Percentiles rank a stretch among this genome's conserved stretches.
Evolutionary conservation across 2,797 vertebrate species (phyloP).

Genomic region (Gymnothorax javanicus): DNA sequence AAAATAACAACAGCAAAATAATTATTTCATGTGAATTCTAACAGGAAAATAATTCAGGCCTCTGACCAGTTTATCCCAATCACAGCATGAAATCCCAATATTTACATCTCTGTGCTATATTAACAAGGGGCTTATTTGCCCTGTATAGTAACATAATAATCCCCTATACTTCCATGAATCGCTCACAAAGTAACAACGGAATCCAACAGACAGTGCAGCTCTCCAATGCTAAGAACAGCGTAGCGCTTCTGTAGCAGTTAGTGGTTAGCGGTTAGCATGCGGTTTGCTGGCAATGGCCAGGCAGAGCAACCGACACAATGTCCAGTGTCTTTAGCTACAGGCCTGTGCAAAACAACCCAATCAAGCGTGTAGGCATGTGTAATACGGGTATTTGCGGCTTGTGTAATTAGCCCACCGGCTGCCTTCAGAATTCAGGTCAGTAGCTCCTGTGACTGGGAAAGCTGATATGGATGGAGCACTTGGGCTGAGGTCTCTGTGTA

Average conservation of each 20-base stretch:
- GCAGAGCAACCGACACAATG: neutral
- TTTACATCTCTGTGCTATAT: too few relatives aligned
- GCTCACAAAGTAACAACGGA: neutral
- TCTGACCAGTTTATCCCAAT: too few relatives aligned
- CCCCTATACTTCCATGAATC: too few relatives aligned
- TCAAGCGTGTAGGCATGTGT: neutral
- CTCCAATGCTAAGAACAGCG: neutral
- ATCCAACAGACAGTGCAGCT: neutral
- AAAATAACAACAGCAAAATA: too few relatives aligned
- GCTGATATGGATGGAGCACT: neutral
- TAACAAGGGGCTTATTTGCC: too few relatives aligned
- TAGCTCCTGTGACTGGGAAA: constrained; percentile 64
- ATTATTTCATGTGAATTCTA: too few relatives aligned
- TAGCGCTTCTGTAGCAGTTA: neutral
- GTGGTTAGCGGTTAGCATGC: neutral
- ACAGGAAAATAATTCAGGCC: too few relatives aligned
- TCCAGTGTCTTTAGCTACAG: neutral
- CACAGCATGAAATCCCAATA: too few relatives aligned
- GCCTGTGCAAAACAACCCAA: neutral
- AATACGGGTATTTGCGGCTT: constrained; percentile 32
- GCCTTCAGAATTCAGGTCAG: constrained; percentile 70
- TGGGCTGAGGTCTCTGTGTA: neutral
- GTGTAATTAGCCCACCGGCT: constrained; percentile 71
- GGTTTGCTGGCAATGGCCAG: neutral
- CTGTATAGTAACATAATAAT: too few relatives aligned